Evolutionary conservation across 2,797 vertebrate genomes (phyloP).

Genomic region (Alcedo quadribrachys): DNA sequence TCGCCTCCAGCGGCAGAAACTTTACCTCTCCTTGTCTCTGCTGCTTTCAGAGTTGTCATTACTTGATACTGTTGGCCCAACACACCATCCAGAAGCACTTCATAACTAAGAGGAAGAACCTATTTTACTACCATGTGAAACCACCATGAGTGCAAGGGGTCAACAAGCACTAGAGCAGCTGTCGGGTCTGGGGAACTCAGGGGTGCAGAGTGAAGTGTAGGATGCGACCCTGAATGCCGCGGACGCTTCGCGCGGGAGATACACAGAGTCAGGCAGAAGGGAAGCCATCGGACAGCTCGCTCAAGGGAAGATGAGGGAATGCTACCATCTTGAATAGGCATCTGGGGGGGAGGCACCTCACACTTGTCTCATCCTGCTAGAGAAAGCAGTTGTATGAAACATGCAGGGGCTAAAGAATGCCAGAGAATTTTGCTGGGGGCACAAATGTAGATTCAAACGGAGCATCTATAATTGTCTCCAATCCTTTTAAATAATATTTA

Average conservation of each 20-base stretch:
- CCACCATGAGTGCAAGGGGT: not conserved
- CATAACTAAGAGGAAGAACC: not conserved
- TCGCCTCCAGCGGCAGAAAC: not conserved
- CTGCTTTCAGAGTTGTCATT: not conserved
- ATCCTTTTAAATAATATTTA: not conserved
- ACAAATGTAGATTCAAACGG: not conserved
- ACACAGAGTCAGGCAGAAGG: not conserved
- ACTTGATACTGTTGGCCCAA: not conserved
- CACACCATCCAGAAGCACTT: not conserved
- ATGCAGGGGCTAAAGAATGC: not conserved
- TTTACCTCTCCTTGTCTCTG: not conserved
- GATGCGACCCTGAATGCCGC: not conserved
- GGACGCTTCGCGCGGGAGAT: not conserved
- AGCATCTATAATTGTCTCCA: not conserved
- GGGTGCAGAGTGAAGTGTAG: not conserved
- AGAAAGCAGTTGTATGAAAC: not conserved
- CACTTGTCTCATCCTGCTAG: not conserved
- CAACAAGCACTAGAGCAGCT: not conserved
- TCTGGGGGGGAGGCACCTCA: not conserved
- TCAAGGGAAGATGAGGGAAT: not conserved
- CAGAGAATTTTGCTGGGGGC: fast-evolving
- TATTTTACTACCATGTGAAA: not conserved
- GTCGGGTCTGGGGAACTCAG: not conserved
- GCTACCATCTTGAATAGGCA: not conserved
- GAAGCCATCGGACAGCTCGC: not conserved